Base-by-base conservation (phyloP, 2,888 invertebrate genomes). In the Erebia palarica region DNA sequence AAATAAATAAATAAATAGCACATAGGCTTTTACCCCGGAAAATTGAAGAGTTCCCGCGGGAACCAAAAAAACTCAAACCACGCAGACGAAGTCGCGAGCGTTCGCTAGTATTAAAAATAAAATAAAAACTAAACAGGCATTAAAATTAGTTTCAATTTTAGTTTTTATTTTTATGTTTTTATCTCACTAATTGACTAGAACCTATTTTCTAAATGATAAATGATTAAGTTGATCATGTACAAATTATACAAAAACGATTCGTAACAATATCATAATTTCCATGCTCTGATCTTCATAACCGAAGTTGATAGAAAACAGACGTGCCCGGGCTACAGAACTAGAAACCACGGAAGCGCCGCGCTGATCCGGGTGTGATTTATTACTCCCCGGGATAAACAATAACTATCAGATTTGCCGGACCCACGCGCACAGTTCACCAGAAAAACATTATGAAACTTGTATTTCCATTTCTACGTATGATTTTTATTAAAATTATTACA, bases 301-400 rank as follows among this genome's bases (percentile, higher is more conserved):
- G 18, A 53, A 55, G 65, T 55, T 42, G 16, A 65, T 65, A 65
- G 65, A 65, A 65, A 9, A 65, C 65, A 42, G 16, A 65, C 65
- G 55, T 65, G 65, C 18, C 42, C 7, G 8, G 65, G n/a, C 16
- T 65, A 44, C 55, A 8, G 36, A 65, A 18, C 55, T 36, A 42
- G 36, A 16, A 21, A 42, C 53, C 42, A 11, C 53, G 27, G 63
- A n/a, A 16, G 21, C 14, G 14, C 21, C 36, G 16, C 16, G 36
- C 53, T 42, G 51, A 51, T 64, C 51, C 64, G 51, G 64, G 64
- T 53, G 51, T 51, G 64, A 64, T 36, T 64, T 64, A 64, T 53
- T 36, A n/a, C 16, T 55, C 36, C 51, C 55, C 65, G 65, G 55
- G 65, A 65, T 55, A 63, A 61, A 61, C 49, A 14, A 21, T 63